A percentile compares a stretch with the other conserved stretches of the same genome.
Conservation (phyloP, 2,797 vertebrate genomes). For the Trachops cirrhosus region DNA sequence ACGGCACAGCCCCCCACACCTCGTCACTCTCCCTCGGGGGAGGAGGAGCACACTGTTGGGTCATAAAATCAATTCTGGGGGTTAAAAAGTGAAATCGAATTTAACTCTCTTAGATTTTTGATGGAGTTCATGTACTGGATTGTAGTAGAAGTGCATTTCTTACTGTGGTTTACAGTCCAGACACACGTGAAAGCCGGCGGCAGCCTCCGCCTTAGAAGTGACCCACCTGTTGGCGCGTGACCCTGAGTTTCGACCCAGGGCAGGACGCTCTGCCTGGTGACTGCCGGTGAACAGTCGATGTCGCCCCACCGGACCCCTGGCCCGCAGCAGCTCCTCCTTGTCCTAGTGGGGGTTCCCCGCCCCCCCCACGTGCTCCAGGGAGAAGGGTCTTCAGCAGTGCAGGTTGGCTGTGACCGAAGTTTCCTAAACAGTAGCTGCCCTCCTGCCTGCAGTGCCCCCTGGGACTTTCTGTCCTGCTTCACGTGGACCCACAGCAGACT, state of each 20-base stretch:
- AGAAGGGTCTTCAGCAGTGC: background rate
- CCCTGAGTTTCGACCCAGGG: background rate
- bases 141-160: background rate
- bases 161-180: background rate
- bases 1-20: background rate
- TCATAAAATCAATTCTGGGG: background rate
- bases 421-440: background rate
- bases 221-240: fast-evolving
- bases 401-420: background rate
- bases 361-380: no score
- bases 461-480: background rate
- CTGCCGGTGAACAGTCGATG: background rate
- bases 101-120: background rate
- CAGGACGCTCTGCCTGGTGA: background rate
- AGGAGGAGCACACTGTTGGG: background rate
- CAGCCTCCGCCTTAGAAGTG: background rate
- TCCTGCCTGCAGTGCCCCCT: background rate
- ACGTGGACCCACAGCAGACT: background rate
- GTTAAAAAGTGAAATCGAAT: background rate
- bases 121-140: background rate
- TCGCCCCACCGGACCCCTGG: background rate
- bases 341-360: background rate
- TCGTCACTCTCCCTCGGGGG: background rate
- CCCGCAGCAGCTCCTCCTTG: background rate
- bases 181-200: background rate